phyloP scores from a whole-genome alignment of 2,888 invertebrate species.

The Eupeodes luniger region DNA sequence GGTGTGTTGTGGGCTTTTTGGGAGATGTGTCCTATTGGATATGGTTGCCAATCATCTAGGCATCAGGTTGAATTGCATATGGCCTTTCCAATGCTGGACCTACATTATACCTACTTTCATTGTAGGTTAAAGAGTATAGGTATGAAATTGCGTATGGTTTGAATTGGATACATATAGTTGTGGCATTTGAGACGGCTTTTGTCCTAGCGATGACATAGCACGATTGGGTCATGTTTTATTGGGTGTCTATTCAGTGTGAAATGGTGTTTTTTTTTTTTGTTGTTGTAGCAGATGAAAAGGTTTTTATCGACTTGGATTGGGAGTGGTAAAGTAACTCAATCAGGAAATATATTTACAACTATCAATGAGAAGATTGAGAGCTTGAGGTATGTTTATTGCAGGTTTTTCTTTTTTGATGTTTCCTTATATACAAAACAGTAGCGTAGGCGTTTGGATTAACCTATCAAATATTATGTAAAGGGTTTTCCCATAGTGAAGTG shows the following conservation, averaged over 20 bases:
- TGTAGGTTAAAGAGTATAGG: constrained; percentile 2
- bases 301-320: constrained; percentile 24
- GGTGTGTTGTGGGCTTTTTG: constrained; percentile 25
- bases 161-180: constrained; percentile 48
- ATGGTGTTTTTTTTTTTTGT: background rate
- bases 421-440: constrained; percentile 19
- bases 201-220: constrained; percentile 74
- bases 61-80: constrained; percentile 71
- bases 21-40: constrained; percentile 74
- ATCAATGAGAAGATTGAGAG: constrained; percentile 28
- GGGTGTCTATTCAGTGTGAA: constrained; percentile 71
- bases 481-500: too few relatives aligned
- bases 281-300: constrained; percentile 16
- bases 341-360: constrained; percentile 60
- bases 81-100: constrained; percentile 54
- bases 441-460: constrained; percentile 12
- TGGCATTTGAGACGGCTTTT: constrained; percentile 74
- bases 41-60: constrained; percentile 74
- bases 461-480: background rate
- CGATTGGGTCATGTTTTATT: constrained; percentile 75
- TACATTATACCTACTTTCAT: background rate
- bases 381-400: constrained; percentile 16
- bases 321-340: constrained; percentile 70
- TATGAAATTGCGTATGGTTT: constrained; percentile 58
- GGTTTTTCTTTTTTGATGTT: background rate